Base-by-base conservation (phyloP, 2,888 invertebrate species). In the Autographa gamma region DNA sequence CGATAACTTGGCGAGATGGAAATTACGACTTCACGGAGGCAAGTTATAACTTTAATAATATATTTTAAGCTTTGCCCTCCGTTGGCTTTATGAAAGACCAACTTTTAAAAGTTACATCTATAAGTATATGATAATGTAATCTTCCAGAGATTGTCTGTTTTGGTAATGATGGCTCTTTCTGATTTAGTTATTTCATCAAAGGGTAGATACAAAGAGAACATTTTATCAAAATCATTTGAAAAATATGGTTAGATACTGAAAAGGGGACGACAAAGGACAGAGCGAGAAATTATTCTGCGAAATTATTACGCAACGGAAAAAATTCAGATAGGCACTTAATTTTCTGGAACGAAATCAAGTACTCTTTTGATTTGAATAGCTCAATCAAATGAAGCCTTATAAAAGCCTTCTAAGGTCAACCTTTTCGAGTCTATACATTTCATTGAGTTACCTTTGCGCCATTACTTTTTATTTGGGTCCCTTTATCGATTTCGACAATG, bases 401-500 rank as follows among this genome's bases (percentile, higher is more conserved):
- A 41, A 43, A 63, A 61, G 31, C 18, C 19, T 60, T 18, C 25
- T 41, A 5, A 65, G 32, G 58, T 63, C 31, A 52, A 16, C 19
- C 1, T 52, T n/a, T 48, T 62, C 41, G 54, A 58, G 32, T 52
- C 16, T 25, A 19, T 1, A 32, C 11, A 60, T 34, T 61, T 38
- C 56, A 19, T 72, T 0, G 13, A 38, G 48, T 48, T 54, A 43
- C n/a, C 2, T 56, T 11, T 13, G 16, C 16, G 13, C 19, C 11
- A 56, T 7, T 43, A 4, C 9, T 13, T 31, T 58, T 43, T 60
- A 5, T 9, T 52, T 19, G 18, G 14, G 25, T 16, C 18, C 32
- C n/a, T 52, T 1, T 66, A 65, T 67, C 60, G 76, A 68, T 72
- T 68, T 66, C 72, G 60, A 79, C 76, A 60, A 66, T 58, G 38